Percentiles rank a stretch among this genome's conserved stretches.
Evolutionary conservation across 2,113 vertebrate species (phyloP).

Genomic region (Macquaria australasica): DNA sequence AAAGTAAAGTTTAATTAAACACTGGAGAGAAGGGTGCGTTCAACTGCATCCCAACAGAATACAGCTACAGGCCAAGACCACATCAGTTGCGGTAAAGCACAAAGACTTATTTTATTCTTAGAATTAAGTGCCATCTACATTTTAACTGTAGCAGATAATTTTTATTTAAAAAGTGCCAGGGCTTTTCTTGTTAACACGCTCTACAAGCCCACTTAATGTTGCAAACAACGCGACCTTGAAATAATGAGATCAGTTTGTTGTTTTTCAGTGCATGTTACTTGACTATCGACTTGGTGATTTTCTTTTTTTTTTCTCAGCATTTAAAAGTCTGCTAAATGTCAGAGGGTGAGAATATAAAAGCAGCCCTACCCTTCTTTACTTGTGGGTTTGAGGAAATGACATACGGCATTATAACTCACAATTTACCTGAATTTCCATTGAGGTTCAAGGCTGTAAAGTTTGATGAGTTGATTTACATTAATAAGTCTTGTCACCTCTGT

Average conservation of each 20-base stretch:
- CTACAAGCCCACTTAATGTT: neutral
- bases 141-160: too few species aligned
- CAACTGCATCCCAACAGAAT: neutral
- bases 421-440: neutral
- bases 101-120: too few species aligned
- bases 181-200: too few species aligned
- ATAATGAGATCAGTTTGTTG: neutral
- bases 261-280: neutral
- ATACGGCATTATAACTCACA: neutral
- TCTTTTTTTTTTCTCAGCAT: neutral
- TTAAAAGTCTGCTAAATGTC: neutral
- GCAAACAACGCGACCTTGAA: neutral
- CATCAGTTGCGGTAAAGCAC: neutral
- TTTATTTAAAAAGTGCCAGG: too few species aligned
- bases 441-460: neutral
- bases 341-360: neutral
- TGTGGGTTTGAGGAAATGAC: neutral
- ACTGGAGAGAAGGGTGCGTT: constrained; percentile 17
- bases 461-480: neutral
- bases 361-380: too few species aligned
- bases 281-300: neutral
- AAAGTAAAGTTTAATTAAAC: constrained; percentile 41
- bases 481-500: neutral
- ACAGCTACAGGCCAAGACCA: neutral
- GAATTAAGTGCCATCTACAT: too few species aligned